Conservation (phyloP, 2,797 vertebrate species). For the Lepilemur ruficaudatus region DNA sequence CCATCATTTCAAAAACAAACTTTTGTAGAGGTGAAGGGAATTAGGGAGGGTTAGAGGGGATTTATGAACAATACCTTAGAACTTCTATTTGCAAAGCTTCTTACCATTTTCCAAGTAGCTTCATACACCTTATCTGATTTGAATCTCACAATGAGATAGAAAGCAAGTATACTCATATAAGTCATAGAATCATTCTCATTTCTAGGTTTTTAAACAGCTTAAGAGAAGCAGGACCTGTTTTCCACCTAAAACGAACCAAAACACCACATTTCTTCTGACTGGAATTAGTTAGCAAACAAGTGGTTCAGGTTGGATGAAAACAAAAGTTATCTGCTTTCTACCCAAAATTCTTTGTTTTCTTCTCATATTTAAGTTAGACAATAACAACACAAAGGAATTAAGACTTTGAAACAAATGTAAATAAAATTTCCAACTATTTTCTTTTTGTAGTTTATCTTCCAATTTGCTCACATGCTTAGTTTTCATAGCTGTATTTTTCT, state of each 20-base stretch:
- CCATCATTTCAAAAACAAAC: slow-evolving; percentile 3
- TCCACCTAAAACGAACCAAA: slow-evolving; percentile 1
- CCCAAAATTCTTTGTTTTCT: neutral
- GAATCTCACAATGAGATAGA: neutral
- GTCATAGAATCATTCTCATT: neutral
- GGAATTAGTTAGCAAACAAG: neutral
- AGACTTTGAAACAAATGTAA: neutral
- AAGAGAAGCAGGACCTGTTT: neutral
- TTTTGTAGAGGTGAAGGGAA: neutral
- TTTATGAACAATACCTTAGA: neutral
- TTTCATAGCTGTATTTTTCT: slow-evolving; percentile 35
- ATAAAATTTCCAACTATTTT: neutral
- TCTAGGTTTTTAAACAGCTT: neutral
- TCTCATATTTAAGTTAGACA: slow-evolving; percentile 3
- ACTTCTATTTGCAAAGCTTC: neutral
- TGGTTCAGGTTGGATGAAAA: neutral
- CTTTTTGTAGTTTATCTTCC: neutral
- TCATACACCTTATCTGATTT: neutral
- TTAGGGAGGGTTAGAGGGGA: neutral
- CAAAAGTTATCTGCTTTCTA: slow-evolving; percentile 10
- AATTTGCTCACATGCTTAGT: slow-evolving; percentile 5
- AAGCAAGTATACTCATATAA: neutral
- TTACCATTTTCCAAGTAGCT: neutral
- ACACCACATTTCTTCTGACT: neutral
- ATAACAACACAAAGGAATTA: neutral